Percentiles rank a stretch among this genome's conserved stretches.
These are phyloP conservation scores for Lissocephala sabroskyi DNA, from an alignment of 2,888 invertebrate species.

Conservation along the genomic window DNA sequence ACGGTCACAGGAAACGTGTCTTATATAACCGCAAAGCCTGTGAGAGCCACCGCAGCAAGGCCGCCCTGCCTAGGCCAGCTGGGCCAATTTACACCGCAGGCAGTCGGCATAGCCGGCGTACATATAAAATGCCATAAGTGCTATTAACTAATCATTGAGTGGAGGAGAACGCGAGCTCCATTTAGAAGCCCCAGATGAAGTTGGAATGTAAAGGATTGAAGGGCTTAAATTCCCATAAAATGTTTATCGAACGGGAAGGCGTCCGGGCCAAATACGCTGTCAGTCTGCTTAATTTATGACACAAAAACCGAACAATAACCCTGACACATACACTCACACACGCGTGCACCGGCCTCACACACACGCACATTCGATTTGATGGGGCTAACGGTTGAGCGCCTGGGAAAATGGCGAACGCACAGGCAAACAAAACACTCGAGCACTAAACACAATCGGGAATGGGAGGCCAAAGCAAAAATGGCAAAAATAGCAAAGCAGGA, in stretches of 20 bases:
- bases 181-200: not conserved
- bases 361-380: too few relatives aligned
- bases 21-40: conserved; percentile 21
- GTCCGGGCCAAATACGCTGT: conserved; percentile 42
- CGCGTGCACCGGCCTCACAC: not conserved
- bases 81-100: conserved; percentile 1
- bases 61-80: not conserved
- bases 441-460: conserved; percentile 38
- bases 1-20: conserved; percentile 39
- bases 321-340: not conserved
- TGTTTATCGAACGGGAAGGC: conserved; percentile 39
- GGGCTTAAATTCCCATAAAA: conserved; percentile 35
- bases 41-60: conserved; percentile 1
- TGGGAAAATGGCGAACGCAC: not conserved
- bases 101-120: not conserved
- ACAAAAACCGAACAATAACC: conserved; percentile 22
- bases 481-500: conserved; percentile 29
- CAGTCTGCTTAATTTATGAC: conserved; percentile 54
- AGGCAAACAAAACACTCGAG: conserved; percentile 20
- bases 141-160: conserved; percentile 59
- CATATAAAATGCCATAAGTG: conserved; percentile 36
- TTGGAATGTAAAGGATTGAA: conserved; percentile 6
- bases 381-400: too few relatives aligned
- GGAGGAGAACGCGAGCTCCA: not conserved
- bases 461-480: conserved; percentile 29